Evolutionary conservation across 1,140 invertebrate genomes (phyloP).

Genomic region (Aporrectodea caliginosa): DNA sequence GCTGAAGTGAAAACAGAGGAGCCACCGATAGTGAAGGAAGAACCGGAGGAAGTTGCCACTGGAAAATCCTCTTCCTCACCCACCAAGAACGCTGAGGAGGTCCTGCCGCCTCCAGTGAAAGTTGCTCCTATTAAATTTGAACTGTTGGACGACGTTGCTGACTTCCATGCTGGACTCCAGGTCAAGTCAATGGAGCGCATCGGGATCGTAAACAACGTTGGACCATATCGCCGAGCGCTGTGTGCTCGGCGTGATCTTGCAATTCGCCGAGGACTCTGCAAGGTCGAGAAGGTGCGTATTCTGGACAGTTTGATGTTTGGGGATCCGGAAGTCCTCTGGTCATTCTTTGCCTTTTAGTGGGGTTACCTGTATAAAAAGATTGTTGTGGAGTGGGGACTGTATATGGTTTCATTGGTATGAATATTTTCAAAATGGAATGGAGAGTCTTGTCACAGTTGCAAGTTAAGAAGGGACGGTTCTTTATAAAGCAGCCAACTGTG

Average conservation of each 20-base stretch:
- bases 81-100: not conserved
- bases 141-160: conserved; percentile 41
- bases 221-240: conserved; percentile 47
- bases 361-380: too few relatives aligned
- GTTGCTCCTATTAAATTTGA: conserved; percentile 34
- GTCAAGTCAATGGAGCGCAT: conserved; percentile 39
- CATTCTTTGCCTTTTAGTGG: too few relatives aligned
- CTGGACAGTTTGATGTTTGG: too few relatives aligned
- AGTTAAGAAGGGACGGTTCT: too few relatives aligned
- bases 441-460: too few relatives aligned
- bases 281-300: conserved; percentile 45
- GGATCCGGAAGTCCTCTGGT: too few relatives aligned
- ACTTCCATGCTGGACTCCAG: conserved; percentile 38
- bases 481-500: too few relatives aligned
- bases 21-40: not conserved
- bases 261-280: conserved; percentile 50
- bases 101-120: not conserved
- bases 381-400: too few relatives aligned
- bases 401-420: too few relatives aligned
- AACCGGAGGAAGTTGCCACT: not conserved
- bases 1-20: not conserved
- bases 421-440: too few relatives aligned
- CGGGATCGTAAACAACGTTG: conserved; percentile 44
- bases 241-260: conserved; percentile 52
- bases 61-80: not conserved